phyloP scores from a whole-genome alignment of 1,140 invertebrate species.

The Temnothorax nylanderi region DNA sequence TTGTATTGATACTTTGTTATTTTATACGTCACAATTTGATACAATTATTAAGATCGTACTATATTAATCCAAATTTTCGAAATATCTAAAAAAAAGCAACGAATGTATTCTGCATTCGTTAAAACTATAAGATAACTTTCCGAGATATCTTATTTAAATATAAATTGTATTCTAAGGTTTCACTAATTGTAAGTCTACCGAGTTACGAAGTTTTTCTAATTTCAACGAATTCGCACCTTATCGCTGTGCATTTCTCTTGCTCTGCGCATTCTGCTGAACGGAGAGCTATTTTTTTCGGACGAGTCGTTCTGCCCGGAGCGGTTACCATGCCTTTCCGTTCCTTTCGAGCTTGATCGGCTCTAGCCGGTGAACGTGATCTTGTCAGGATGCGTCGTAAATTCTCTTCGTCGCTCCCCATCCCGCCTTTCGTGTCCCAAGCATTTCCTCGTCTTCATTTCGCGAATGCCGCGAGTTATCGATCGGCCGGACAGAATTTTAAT shows the following conservation, averaged over 20 bases:
- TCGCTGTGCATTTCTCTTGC: neutral
- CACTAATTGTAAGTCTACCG: neutral
- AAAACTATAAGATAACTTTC: neutral
- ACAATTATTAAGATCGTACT: neutral
- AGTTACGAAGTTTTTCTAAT: constrained; percentile 6
- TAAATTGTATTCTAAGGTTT: neutral
- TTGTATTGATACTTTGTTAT: neutral
- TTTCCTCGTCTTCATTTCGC: constrained; percentile 5
- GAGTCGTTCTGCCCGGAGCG: constrained; percentile 7
- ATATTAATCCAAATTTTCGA: neutral
- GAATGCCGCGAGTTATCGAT: neutral
- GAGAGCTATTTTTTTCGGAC: constrained; percentile 17
- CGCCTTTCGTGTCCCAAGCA: neutral
- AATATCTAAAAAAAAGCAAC: neutral
- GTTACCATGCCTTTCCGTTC: constrained; percentile 36
- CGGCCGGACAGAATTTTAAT: constrained; percentile 34
- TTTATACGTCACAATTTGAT: neutral
- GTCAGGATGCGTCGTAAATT: constrained; percentile 58
- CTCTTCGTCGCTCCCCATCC: neutral
- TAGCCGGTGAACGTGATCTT: constrained; percentile 63
- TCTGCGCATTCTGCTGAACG: neutral
- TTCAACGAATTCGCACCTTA: neutral
- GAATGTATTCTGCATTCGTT: neutral
- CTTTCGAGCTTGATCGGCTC: constrained; percentile 57
- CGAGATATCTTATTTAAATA: neutral